phyloP scores from a whole-genome alignment of 30 jellyfish, hydroid and myxozoan genomes.

The Hydra vulgaris region DNA sequence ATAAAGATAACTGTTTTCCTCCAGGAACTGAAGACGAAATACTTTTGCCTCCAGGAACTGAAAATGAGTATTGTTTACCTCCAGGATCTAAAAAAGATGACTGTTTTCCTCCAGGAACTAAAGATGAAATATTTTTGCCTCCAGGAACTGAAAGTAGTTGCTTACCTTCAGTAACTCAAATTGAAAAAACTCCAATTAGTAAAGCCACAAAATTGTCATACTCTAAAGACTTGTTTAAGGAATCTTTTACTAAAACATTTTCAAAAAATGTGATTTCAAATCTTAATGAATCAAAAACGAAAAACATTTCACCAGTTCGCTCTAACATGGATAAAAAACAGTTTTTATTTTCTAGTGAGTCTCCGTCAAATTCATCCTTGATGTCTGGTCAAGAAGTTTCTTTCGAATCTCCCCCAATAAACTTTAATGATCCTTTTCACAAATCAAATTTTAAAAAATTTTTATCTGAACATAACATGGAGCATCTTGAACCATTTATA shows the following conservation, averaged over 20 bases:
- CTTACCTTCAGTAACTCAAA: no score
- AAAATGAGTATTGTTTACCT: not conserved
- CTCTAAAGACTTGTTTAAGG: no score
- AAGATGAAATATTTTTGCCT: not conserved
- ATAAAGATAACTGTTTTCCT: not conserved
- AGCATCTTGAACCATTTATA: not conserved
- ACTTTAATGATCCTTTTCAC: not conserved
- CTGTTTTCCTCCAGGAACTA: not conserved
- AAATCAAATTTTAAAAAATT: no score
- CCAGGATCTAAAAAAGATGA: not conserved
- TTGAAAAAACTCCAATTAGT: no score
- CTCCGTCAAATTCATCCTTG: no score
- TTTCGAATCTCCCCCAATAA: not conserved
- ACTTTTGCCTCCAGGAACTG: not conserved
- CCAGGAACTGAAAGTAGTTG: not conserved
- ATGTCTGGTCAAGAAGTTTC: not conserved
- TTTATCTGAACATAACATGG: not conserved
- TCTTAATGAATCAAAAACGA: no score
- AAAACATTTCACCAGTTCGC: no score
- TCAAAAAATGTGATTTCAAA: no score
- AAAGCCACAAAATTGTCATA: no score
- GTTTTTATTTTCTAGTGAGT: no score
- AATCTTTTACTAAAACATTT: no score
- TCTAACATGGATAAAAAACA: no score
- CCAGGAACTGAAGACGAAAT: not conserved